Evolutionary conservation across 2,113 vertebrate species (phyloP).

Genomic region (Ivindomyrus marchei): DNA sequence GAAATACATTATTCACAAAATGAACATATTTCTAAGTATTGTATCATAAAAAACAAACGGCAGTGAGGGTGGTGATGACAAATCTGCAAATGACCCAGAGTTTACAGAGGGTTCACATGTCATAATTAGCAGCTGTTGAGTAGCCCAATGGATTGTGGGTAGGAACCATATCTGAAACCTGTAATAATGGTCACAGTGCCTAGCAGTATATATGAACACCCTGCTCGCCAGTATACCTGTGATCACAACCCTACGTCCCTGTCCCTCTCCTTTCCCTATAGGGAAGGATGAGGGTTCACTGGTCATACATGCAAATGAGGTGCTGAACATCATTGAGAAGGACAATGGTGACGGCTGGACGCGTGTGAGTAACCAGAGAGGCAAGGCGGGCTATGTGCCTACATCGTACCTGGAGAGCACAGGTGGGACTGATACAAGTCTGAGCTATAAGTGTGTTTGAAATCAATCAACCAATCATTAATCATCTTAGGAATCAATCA

Average conservation of each 20-base stretch:
- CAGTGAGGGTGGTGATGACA: not conserved
- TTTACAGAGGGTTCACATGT: not conserved
- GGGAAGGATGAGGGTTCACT: conserved; percentile 95
- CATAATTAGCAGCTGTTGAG: not conserved
- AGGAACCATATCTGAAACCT: not conserved
- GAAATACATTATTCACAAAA: not conserved
- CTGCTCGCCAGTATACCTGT: no score
- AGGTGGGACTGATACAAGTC: not conserved
- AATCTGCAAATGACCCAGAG: not conserved
- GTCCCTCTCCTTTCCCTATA: conserved; percentile 38
- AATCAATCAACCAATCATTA: not conserved
- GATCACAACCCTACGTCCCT: not conserved
- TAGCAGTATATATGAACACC: not conserved
- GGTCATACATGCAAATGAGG: conserved; percentile 87
- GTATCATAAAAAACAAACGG: not conserved
- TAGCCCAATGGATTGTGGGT: not conserved
- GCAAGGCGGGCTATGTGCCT: conserved; percentile 95
- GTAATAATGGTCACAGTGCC: not conserved
- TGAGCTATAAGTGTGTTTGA: not conserved
- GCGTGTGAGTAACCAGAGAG: conserved; percentile 83
- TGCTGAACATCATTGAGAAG: conserved; percentile 92
- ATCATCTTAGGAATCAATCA: not conserved
- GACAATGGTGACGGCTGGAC: conserved; percentile 99
- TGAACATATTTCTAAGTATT: not conserved
- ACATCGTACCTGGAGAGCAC: conserved; percentile 97